Evolutionary conservation across 2,888 invertebrate species (phyloP).

Genomic region (Dolomedes plantarius): DNA sequence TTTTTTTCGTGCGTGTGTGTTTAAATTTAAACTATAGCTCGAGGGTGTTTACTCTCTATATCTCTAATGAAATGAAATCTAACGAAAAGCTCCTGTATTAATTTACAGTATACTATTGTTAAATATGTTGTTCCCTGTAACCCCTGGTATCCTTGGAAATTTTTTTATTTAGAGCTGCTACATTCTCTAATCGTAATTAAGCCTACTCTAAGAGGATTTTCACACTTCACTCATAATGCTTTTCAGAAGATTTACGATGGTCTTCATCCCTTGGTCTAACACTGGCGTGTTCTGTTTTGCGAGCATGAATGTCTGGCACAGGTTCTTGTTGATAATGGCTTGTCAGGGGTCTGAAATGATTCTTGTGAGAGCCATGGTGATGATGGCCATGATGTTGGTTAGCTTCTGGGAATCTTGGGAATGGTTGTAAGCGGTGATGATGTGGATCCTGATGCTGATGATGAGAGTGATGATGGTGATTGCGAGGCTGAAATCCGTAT

Average conservation of each 20-base stretch:
- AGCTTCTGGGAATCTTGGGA: not conserved
- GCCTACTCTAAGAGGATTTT: too few species aligned
- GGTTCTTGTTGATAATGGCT: not conserved
- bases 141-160: too few species aligned
- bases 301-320: not conserved
- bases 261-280: not conserved
- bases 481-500: not conserved
- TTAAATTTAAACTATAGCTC: too few species aligned
- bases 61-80: too few species aligned
- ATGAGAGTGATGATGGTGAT: not conserved
- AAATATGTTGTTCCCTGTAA: too few species aligned
- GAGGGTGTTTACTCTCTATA: too few species aligned
- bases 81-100: too few species aligned
- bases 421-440: not conserved
- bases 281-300: not conserved
- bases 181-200: too few species aligned
- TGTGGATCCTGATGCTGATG: not conserved
- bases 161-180: too few species aligned
- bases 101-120: too few species aligned
- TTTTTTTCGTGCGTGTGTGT: too few species aligned
- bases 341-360: not conserved
- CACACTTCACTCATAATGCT: not conserved
- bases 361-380: not conserved
- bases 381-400: not conserved
- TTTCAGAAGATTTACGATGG: not conserved